These are phyloP conservation scores for Rhincodon typus DNA, from an alignment of 2,797 vertebrate genomes.

Conservation along the genomic window DNA sequence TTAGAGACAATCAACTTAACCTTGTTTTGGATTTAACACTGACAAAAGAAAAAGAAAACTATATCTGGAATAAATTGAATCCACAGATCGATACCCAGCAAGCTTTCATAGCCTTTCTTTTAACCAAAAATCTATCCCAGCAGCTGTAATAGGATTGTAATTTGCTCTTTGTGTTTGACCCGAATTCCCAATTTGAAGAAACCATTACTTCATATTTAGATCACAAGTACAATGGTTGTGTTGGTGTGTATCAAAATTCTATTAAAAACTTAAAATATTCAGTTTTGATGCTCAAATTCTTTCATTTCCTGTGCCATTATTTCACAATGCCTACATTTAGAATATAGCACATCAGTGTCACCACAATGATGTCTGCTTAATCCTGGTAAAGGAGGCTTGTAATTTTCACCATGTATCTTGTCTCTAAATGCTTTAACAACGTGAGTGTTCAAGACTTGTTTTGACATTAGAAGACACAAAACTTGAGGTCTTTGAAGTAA, in stretches of 20 bases:
- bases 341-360: background rate
- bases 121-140: background rate
- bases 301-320: background rate
- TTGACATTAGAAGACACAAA: background rate
- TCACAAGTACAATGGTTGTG: background rate
- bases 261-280: background rate
- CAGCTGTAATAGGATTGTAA: background rate
- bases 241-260: background rate
- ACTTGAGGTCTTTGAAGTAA: background rate
- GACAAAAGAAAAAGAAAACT: background rate
- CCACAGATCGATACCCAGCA: background rate
- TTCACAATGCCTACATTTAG: background rate
- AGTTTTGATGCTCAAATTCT: background rate
- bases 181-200: background rate
- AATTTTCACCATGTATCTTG: background rate
- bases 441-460: background rate
- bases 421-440: background rate
- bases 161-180: background rate
- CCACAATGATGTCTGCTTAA: background rate
- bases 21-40: background rate
- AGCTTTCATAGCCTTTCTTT: background rate
- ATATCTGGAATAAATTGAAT: conserved; percentile 32
- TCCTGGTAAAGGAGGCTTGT: background rate
- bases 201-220: background rate
- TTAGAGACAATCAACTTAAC: background rate